Evolutionary conservation across 2,797 vertebrate genomes (phyloP).

Genomic region (Tokudaia muenninki): DNA sequence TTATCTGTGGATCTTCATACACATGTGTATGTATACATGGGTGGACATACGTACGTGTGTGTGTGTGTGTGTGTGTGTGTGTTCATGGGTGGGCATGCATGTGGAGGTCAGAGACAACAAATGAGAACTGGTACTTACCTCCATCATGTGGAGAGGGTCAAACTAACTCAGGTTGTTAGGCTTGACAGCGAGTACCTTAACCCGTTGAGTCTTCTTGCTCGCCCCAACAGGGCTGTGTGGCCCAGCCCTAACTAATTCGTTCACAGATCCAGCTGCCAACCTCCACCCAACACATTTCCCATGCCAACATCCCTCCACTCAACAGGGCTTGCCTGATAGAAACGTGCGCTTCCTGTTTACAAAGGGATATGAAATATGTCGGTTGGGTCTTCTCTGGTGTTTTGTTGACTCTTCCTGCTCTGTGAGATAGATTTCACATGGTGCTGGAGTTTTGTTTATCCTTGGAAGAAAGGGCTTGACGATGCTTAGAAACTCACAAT

Average conservation of each 20-base stretch:
- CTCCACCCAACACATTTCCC: not conserved
- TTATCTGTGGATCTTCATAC: not conserved
- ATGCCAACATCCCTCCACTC: not conserved
- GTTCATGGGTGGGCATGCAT: not conserved
- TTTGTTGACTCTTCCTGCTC: conserved; percentile 68
- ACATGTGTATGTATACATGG: no score
- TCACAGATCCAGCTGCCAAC: not conserved
- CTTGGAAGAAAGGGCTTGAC: conserved; percentile 60
- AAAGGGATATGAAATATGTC: conserved; percentile 60
- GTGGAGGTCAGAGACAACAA: not conserved
- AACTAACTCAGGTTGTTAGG: not conserved
- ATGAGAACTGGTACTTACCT: not conserved
- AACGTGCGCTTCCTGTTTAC: conserved; percentile 79
- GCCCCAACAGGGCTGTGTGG: no score
- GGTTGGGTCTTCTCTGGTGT: conserved; percentile 33
- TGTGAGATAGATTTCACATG: conserved; percentile 63
- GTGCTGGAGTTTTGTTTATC: conserved; percentile 68
- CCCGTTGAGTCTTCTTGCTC: not conserved
- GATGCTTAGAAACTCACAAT: conserved; percentile 59
- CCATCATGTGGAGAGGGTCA: not conserved
- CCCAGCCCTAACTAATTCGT: not conserved
- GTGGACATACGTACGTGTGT: not conserved
- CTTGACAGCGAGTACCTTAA: not conserved
- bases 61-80: no score
- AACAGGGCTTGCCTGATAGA: conserved; percentile 51